A percentile compares a stretch with the other conserved stretches of the same genome.
Evolutionary conservation across 2,113 vertebrate species (phyloP).

Genomic region (Nycticebus coucang): DNA sequence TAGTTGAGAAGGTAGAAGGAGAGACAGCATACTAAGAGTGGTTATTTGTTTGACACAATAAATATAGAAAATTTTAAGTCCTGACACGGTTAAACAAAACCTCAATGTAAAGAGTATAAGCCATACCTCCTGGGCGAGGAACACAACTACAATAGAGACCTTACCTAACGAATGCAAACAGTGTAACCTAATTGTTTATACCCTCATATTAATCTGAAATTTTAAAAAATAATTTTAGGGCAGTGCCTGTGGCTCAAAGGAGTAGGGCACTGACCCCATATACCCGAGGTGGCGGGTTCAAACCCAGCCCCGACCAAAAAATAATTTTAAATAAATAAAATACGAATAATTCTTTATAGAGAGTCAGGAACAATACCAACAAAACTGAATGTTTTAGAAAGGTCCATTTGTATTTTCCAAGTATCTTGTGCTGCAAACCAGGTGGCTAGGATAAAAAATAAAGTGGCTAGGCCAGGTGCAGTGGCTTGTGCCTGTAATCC

Average conservation of each 20-base stretch:
- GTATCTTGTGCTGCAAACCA: background rate
- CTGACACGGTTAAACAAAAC: background rate
- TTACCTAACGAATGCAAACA: no score
- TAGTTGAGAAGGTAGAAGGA: background rate
- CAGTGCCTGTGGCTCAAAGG: no score
- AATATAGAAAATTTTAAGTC: slow-evolving; percentile 34
- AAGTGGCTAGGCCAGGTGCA: background rate
- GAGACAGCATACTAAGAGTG: background rate
- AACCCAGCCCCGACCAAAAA: no score
- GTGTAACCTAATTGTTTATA: no score
- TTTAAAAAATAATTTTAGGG: no score
- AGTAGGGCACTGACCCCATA: no score
- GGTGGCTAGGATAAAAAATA: background rate
- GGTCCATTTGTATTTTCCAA: background rate
- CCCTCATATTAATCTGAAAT: no score
- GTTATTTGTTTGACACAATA: slow-evolving; percentile 20
- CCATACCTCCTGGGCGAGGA: no score
- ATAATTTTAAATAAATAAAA: background rate
- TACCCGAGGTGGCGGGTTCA: no score
- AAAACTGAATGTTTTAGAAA: slow-evolving; percentile 13
- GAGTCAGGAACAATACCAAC: background rate
- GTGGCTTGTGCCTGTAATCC: no score
- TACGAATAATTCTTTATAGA: background rate
- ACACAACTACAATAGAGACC: no score
- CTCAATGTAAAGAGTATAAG: no score